Conservation (phyloP, 2,113 vertebrate species). For the Dipodomys stephensi region DNA sequence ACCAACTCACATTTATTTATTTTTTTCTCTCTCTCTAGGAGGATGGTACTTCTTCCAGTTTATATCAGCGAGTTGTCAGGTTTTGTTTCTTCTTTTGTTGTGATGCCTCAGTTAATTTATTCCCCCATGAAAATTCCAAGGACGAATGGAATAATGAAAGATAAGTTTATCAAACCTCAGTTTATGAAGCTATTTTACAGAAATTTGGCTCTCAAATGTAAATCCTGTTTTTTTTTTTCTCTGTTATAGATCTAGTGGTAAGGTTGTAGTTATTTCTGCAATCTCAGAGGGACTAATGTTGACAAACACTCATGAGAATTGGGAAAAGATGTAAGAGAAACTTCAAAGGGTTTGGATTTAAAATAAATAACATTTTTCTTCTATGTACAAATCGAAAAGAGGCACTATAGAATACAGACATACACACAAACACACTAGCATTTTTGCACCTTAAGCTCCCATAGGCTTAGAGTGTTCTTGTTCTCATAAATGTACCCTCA, state of each 20-base stretch:
- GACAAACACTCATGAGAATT: not conserved
- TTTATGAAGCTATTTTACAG: not conserved
- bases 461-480: accelerated
- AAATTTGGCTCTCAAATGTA: not conserved
- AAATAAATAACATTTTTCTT: not conserved
- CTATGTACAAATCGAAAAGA: not conserved
- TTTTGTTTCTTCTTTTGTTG: not conserved
- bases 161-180: not conserved
- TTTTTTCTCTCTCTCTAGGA: not conserved
- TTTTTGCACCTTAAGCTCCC: not conserved
- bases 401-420: not conserved
- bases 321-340: not conserved
- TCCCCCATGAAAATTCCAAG: not conserved
- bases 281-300: not conserved
- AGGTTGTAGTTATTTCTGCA: too few relatives aligned
- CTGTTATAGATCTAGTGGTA: not conserved
- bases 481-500: not conserved
- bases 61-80: not conserved
- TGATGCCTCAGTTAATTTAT: not conserved
- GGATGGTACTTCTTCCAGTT: not conserved
- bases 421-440: not conserved
- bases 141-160: not conserved
- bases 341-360: not conserved
- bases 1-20: not conserved
- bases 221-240: not conserved